Evolutionary conservation across 2,113 vertebrate genomes (phyloP).

Genomic region (Vicugna pacos): DNA sequence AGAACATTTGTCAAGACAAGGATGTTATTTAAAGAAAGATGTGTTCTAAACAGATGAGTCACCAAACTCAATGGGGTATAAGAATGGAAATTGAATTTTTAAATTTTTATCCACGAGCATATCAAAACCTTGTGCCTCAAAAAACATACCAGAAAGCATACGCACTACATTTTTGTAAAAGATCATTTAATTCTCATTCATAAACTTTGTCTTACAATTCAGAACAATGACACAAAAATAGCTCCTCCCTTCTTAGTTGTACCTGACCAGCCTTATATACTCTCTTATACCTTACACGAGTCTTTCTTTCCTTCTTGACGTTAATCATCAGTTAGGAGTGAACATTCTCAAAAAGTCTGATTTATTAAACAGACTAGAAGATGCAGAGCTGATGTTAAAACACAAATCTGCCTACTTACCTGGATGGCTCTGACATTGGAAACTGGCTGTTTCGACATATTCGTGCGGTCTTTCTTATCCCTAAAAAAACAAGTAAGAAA

Average conservation of each 20-base stretch:
- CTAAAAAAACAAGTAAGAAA: constrained; percentile 87
- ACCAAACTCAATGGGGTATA: constrained; percentile 4
- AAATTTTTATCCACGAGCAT: background rate
- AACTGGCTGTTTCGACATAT: constrained; percentile 96
- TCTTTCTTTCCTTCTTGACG: constrained; percentile 56
- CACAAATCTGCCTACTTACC: constrained; percentile 90
- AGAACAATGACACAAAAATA: constrained; percentile 51
- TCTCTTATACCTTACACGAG: constrained; percentile 20
- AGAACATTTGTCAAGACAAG: constrained; percentile 36
- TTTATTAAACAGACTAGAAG: constrained; percentile 53
- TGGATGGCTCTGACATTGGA: constrained; percentile 98
- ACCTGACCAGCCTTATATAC: background rate
- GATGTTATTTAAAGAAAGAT: constrained; percentile 38
- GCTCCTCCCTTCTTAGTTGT: constrained; percentile 10
- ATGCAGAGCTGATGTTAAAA: constrained; percentile 68
- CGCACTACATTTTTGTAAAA: background rate
- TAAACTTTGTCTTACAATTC: constrained; percentile 39
- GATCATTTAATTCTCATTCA: constrained; percentile 57
- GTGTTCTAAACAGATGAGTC: constrained; percentile 26
- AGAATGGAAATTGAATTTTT: constrained; percentile 51
- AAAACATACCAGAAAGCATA: background rate
- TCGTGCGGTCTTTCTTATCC: constrained; percentile 86
- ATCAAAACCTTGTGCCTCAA: constrained; percentile 1
- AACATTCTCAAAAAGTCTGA: constrained; percentile 51
- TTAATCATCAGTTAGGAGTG: constrained; percentile 57